Base-by-base conservation (phyloP, 2,797 vertebrate species). In the Pseudochromis fuscus region DNA sequence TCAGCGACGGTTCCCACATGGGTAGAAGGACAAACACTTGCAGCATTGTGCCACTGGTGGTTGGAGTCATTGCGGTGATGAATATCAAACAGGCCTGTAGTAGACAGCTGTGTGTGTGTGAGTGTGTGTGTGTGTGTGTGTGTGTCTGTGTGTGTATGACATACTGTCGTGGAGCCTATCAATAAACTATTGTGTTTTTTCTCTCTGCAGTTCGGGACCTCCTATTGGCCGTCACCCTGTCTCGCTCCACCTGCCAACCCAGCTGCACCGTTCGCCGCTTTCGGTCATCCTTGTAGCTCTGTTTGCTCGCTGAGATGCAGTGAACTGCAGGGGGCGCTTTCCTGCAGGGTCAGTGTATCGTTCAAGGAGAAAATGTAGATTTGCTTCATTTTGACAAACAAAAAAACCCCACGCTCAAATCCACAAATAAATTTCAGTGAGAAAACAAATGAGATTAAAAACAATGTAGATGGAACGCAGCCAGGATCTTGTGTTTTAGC, bases 61-160 rank as follows among this genome's bases (percentile, higher is more conserved):
- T 68, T 82, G 72, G 77, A 85, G 78, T 55, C 28, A 44, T 45
- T 58, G 74, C 79, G 13, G 49, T 35, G 74, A 53, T 83, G 83
- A 81, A 81, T 90, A 84, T 86, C 78, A 86, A 90, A 62, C 70
- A 84, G 84, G 58, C 44, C 55, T 69, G 71, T 85, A 64, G 61
- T 77, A 27, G 72, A 38, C 48, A 62, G 53, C 28, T 59, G 45
- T 27, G 63, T 57, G n/a, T n/a, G 53, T 65, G 67, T 40, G 42
- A 37, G 31, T 61, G 61, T 52, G 61, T 28, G 40, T 40, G 30
- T 56, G 44, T 30, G 30, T 30, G 68, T 57, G 31, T 35, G 53
- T 64, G 46, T 72, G 62, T 56, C 56, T 46, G 49, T 67, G 55
- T 50, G 58, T 48, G 30, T 59, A 35, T 50, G 64, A 8, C n/a